Evolutionary conservation across 2,888 invertebrate genomes (phyloP).

Genomic region (Tridacna gigas): DNA sequence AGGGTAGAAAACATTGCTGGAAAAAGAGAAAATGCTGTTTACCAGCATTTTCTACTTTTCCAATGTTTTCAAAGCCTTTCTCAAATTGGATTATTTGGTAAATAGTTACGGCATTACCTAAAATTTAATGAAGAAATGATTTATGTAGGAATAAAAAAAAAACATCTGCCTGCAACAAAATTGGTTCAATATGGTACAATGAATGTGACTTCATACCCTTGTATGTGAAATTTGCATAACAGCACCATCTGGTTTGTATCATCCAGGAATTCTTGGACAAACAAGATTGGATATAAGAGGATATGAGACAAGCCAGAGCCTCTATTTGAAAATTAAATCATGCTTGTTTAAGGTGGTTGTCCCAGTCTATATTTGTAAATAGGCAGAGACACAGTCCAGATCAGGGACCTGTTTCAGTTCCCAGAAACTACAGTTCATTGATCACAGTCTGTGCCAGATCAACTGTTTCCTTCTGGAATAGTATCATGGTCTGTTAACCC

Average conservation of each 20-base stretch:
- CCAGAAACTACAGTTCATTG: conserved; percentile 22
- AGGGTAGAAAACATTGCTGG: too few relatives aligned
- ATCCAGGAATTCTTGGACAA: conserved; percentile 57
- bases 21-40: too few relatives aligned
- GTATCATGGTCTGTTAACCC: too few relatives aligned
- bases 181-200: conserved; percentile 22
- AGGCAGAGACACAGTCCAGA: conserved; percentile 56
- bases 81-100: too few relatives aligned
- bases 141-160: too few relatives aligned
- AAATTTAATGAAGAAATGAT: too few relatives aligned
- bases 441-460: conserved; percentile 20
- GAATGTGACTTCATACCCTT: conserved; percentile 23
- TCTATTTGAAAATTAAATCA: conserved; percentile 68
- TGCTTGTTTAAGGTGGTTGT: conserved; percentile 66
- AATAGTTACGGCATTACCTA: too few relatives aligned
- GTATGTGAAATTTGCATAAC: conserved; percentile 67
- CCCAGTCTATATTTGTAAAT: conserved; percentile 66
- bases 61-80: too few relatives aligned
- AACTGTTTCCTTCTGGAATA: background rate
- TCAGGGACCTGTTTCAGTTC: conserved; percentile 36
- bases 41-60: too few relatives aligned
- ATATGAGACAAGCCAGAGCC: conserved; percentile 52
- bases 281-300: conserved; percentile 54
- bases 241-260: conserved; percentile 56
- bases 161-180: too few relatives aligned